phyloP scores from a whole-genome alignment of 2,888 invertebrate species.

The Punctoribates punctum region DNA sequence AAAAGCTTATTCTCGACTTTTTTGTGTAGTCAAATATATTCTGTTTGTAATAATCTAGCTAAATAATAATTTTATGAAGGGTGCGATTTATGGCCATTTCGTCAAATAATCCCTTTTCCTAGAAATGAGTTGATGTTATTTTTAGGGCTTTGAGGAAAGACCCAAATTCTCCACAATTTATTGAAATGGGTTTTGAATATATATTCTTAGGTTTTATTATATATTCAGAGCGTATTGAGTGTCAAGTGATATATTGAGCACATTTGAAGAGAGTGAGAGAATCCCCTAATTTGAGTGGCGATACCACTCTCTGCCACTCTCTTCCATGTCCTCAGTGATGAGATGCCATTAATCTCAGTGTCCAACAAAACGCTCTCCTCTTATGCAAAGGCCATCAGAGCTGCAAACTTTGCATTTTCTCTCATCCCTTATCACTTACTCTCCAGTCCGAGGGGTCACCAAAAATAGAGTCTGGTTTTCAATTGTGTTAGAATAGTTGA shows the following conservation, averaged over 20 bases:
- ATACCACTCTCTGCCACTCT: constrained; percentile 8
- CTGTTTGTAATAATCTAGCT: no score
- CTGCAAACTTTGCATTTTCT: constrained; percentile 28
- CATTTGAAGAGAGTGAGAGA: constrained; percentile 5
- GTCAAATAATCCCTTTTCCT: no score
- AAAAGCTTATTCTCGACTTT: no score
- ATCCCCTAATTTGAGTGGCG: constrained; percentile 25
- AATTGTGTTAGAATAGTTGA: neutral
- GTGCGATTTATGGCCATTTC: no score
- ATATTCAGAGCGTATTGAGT: neutral
- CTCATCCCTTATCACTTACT: neutral
- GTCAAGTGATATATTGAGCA: constrained; percentile 34
- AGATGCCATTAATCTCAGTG: constrained; percentile 34
- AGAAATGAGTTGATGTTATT: no score
- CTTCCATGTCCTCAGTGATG: neutral
- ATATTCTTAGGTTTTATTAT: neutral
- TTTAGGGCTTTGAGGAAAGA: neutral
- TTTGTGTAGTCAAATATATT: no score
- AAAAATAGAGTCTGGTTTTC: no score
- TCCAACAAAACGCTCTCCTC: neutral
- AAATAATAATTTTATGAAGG: no score
- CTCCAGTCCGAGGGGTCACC: neutral
- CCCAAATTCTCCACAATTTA: neutral
- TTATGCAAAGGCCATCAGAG: neutral
- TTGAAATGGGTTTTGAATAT: constrained; percentile 16